A percentile compares a stretch with the other conserved stretches of the same genome.
These are phyloP conservation scores for Agonopterix arenella DNA, from an alignment of 2,888 invertebrate species.

Conservation along the genomic window DNA sequence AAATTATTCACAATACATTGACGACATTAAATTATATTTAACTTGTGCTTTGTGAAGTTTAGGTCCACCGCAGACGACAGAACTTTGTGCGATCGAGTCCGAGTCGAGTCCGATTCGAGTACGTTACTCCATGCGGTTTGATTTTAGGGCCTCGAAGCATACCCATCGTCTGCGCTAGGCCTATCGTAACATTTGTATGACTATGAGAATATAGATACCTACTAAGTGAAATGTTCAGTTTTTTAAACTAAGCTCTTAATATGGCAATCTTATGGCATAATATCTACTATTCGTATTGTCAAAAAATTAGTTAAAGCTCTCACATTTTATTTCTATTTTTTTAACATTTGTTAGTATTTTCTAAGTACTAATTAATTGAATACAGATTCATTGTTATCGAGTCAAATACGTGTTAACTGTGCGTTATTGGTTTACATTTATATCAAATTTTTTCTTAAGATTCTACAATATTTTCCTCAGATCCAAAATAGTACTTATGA, in stretches of 20 bases:
- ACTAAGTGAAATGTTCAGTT: constrained; percentile 4
- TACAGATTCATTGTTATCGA: constrained; percentile 8
- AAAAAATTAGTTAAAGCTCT: constrained; percentile 61
- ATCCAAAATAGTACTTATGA: no score
- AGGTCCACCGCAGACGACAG: no score
- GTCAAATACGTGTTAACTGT: background rate
- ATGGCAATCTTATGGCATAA: constrained; percentile 46
- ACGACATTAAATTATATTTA: constrained; percentile 8
- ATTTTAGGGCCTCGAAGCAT: no score
- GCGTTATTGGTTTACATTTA: no score
- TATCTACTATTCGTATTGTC: constrained; percentile 31
- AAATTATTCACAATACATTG: constrained; percentile 12
- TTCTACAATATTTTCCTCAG: no score
- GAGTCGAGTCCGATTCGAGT: no score
- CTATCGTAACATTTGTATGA: background rate
- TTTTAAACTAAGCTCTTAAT: constrained; percentile 30
- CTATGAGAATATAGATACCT: background rate
- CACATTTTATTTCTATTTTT: constrained; percentile 32
- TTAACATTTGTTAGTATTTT: constrained; percentile 28
- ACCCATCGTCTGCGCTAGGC: no score
- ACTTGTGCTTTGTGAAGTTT: constrained; percentile 17
- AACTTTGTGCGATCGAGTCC: no score
- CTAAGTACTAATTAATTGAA: constrained; percentile 18
- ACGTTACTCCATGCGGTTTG: no score
- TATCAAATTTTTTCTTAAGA: no score